Base-by-base conservation (phyloP, 2,113 vertebrate species). In the Pterophyllum scalare region DNA sequence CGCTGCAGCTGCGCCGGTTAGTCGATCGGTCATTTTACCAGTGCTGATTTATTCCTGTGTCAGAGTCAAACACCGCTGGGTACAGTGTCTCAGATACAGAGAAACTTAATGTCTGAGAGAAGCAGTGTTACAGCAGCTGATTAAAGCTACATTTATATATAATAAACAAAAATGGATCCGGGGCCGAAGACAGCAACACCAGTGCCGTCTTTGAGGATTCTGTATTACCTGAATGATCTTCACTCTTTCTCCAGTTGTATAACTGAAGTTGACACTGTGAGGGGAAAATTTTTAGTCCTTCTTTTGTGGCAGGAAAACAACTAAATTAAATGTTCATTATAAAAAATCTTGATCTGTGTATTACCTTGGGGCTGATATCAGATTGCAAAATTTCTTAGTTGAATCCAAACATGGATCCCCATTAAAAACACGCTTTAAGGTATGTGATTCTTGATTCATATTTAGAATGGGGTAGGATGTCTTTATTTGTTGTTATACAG, bases 11-110 rank as follows among this genome's bases (percentile, higher is more conserved):
- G 24, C 24, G 28, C 17, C 6, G 43, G 40, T 28, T 52, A 12
- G 43, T 0, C 0, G 43, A 12, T 28, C 6, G 49, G 19, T 7
- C 0, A 70, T 70, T 19, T 7, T 49, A 5, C 15, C 15, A 49
- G 62, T 40, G 7, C 20, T 40, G 20, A 40, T 64, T 65, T 65
- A 24, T 65, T 64, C 35, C 13, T 65, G 2, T 43, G 35, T 43
- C 4, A 15, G n/a, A 65, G 35, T 15, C 13, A n/a, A 10, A n/a
- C 52, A 64, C 0, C 3, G 1, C 35, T 40, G 35, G n/a, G 15
- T 64, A 22, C 35, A 10, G 7, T n/a, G 20, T 43, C n/a, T 65
- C 0, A 24, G 10, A 65, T 65, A 1, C 12, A 40, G 22, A 64
- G 9, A 43, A 24, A 17, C 1, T 17, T 65, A 65, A 43, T 43